These are phyloP conservation scores for Paralinhomoeus sp. DNA, from an alignment of 2,888 invertebrate species.

Conservation along the genomic window DNA sequence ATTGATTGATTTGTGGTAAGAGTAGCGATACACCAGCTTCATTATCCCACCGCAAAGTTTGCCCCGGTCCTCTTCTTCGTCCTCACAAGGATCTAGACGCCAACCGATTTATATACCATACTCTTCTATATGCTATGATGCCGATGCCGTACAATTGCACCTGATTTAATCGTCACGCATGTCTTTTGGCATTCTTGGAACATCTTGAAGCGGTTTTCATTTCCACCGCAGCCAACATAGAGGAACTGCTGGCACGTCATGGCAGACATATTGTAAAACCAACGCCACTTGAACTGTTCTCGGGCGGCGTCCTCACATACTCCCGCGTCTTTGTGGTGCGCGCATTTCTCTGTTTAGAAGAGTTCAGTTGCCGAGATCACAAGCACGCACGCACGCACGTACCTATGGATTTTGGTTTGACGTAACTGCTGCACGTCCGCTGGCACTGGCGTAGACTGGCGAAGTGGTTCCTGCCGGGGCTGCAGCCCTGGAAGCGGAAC, in stretches of 20 bases:
- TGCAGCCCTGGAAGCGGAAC: slow-evolving; percentile 1
- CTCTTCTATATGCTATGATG: too few species aligned
- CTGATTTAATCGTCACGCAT: slow-evolving; percentile 15
- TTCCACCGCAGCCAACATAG: slow-evolving; percentile 19
- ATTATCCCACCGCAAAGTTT: slow-evolving; percentile 19
- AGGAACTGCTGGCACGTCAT: slow-evolving; percentile 20
- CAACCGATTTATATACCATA: neutral
- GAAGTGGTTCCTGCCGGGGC: neutral
- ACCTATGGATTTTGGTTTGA: too few species aligned
- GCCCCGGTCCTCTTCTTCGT: slow-evolving; percentile 14
- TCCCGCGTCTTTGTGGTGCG: too few species aligned
- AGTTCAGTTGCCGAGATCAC: too few species aligned
- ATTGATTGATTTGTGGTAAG: too few species aligned
- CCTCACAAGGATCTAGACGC: slow-evolving; percentile 13
- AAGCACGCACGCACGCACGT: too few species aligned
- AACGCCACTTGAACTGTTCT: too few species aligned
- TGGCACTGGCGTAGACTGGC: neutral
- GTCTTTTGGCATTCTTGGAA: slow-evolving; percentile 17
- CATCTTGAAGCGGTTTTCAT: slow-evolving; percentile 16
- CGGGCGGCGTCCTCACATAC: too few species aligned
- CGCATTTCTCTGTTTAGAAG: too few species aligned
- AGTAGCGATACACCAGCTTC: slow-evolving; percentile 6
- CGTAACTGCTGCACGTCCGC: neutral
- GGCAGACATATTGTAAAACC: slow-evolving; percentile 18
- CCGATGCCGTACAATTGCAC: slow-evolving; percentile 9